Evolutionary conservation across 2,888 invertebrate species (phyloP).

Genomic region (Ornithoptera priamus): DNA sequence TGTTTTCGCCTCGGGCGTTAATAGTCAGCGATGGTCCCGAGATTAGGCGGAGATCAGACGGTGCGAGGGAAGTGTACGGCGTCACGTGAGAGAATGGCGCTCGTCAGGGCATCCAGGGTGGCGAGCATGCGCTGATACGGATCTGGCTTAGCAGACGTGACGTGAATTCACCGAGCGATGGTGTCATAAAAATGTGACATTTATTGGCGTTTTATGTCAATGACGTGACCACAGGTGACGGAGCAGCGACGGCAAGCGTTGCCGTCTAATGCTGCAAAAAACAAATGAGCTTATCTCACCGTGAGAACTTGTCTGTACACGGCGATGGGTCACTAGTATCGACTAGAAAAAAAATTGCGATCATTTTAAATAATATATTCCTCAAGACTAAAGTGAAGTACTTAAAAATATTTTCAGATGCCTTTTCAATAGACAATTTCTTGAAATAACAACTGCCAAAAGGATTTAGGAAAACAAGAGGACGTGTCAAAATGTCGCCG

Average conservation of each 20-base stretch:
- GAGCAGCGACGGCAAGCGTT: conserved; percentile 56
- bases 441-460: conserved; percentile 62
- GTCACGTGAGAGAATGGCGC: conserved; percentile 67
- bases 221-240: conserved; percentile 70
- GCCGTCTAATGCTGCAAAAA: conserved; percentile 73
- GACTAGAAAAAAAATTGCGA: conserved; percentile 33
- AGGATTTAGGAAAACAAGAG: conserved; percentile 54
- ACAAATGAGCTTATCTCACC: conserved; percentile 65
- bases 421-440: conserved; percentile 36
- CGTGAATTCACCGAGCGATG: conserved; percentile 61
- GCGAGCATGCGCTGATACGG: conserved; percentile 57
- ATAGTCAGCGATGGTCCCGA: conserved; percentile 56
- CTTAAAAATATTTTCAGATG: conserved; percentile 35
- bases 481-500: conserved; percentile 74
- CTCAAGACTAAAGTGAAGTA: neutral
- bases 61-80: conserved; percentile 42
- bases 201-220: conserved; percentile 79
- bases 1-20: conserved; percentile 54
- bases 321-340: conserved; percentile 53
- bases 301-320: conserved; percentile 55
- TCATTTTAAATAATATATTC: neutral
- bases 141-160: conserved; percentile 71
- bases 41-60: conserved; percentile 55
- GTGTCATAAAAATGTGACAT: conserved; percentile 78
- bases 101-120: conserved; percentile 46